Conservation (phyloP, 2,888 invertebrate genomes). For the Hypomecis atomaria region DNA sequence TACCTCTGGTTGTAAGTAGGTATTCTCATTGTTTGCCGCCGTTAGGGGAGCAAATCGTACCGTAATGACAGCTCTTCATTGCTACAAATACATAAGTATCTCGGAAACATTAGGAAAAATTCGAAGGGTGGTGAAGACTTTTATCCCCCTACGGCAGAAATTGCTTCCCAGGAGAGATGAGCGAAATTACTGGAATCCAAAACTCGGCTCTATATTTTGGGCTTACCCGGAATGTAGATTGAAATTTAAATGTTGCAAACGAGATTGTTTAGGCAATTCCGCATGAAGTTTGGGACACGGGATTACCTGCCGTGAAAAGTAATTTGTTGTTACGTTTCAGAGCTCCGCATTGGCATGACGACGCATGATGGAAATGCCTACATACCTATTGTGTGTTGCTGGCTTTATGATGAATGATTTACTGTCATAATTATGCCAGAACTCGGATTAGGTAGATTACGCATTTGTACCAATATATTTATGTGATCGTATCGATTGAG, state of each 20-base stretch:
- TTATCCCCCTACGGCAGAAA: slow-evolving; percentile 45
- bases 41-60: slow-evolving; percentile 67
- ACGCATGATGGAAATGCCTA: slow-evolving; percentile 19
- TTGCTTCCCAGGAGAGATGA: slow-evolving; percentile 40
- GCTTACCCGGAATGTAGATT: slow-evolving; percentile 37
- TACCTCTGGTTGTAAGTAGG: slow-evolving; percentile 43
- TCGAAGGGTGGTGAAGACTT: slow-evolving; percentile 63
- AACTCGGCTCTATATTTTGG: slow-evolving; percentile 43
- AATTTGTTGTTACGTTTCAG: slow-evolving; percentile 30
- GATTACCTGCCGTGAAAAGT: slow-evolving; percentile 28
- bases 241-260: slow-evolving; percentile 38
- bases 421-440: background rate
- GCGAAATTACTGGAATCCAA: slow-evolving; percentile 33
- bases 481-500: no score
- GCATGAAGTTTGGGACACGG: slow-evolving; percentile 26
- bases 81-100: slow-evolving; percentile 50
- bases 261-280: slow-evolving; percentile 34
- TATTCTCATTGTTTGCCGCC: slow-evolving; percentile 61
- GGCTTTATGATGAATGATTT: background rate
- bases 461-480: no score
- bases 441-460: background rate
- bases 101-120: slow-evolving; percentile 55
- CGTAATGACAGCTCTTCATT: slow-evolving; percentile 68
- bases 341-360: slow-evolving; percentile 32
- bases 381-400: slow-evolving; percentile 12